A percentile compares a stretch with the other conserved stretches of the same genome.
phyloP scores from a whole-genome alignment of 2,888 invertebrate genomes.

The Ectropis crepuscularia region DNA sequence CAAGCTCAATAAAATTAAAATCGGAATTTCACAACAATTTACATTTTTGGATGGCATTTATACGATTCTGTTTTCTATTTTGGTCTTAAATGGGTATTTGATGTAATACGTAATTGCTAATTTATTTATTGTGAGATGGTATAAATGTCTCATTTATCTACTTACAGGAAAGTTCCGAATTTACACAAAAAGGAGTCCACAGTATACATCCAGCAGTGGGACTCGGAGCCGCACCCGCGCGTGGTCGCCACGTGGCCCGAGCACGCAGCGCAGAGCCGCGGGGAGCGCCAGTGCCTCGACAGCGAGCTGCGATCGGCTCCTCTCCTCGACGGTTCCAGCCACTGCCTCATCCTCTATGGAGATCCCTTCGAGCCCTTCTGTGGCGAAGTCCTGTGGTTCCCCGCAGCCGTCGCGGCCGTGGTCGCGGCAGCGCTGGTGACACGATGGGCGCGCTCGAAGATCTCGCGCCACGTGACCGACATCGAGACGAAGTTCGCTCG shows the following conservation, averaged over 20 bases:
- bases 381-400: not conserved
- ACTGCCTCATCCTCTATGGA: not conserved
- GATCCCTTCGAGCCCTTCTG: not conserved
- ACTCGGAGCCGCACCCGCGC: not conserved
- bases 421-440: not conserved
- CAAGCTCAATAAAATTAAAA: too few species aligned
- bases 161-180: too few species aligned
- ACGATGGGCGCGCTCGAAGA: conserved; percentile 25
- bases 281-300: not conserved
- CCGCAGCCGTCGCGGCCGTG: too few species aligned
- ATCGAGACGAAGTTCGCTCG: conserved; percentile 21
- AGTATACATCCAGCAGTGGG: not conserved
- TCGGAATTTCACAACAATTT: too few species aligned
- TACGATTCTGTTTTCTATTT: too few species aligned
- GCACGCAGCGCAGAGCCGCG: not conserved
- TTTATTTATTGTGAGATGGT: too few species aligned
- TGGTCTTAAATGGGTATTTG: too few species aligned
- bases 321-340: not conserved
- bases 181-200: not conserved
- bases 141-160: too few species aligned
- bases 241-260: conserved; percentile 1
- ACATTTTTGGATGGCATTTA: too few species aligned
- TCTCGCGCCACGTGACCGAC: conserved; percentile 36
- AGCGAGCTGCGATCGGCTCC: not conserved
- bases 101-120: too few species aligned